Evolutionary conservation across 2,113 vertebrate genomes (phyloP).

Genomic region (Calyptomena viridis): DNA sequence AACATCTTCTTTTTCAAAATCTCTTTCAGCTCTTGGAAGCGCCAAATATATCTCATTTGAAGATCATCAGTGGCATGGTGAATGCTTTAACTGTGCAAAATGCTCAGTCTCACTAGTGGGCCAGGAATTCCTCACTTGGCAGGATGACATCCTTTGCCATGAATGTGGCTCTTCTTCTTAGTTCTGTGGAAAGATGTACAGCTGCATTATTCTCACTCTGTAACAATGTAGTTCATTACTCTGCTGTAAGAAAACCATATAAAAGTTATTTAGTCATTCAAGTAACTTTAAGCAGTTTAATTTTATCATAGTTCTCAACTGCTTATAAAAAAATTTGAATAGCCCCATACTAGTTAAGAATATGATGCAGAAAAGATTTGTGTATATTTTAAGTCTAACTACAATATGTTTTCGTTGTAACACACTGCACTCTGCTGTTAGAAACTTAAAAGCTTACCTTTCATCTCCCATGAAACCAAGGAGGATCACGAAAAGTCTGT

Average conservation of each 20-base stretch:
- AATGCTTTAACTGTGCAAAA: constrained; percentile 73
- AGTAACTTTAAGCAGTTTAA: background rate
- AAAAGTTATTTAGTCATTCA: background rate
- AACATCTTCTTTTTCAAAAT: background rate
- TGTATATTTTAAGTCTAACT: background rate
- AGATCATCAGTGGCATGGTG: constrained; percentile 76
- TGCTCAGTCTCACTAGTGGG: constrained; percentile 65
- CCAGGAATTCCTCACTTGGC: constrained; percentile 81
- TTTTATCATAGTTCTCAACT: background rate
- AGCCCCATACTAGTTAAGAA: background rate
- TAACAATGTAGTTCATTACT: background rate
- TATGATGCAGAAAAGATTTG: background rate
- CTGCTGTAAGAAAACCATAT: background rate
- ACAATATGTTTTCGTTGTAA: constrained; percentile 37
- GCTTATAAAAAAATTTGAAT: background rate
- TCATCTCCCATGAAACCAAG: background rate
- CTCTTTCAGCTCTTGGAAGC: constrained; percentile 70
- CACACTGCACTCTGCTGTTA: constrained; percentile 73
- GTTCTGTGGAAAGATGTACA: constrained; percentile 7
- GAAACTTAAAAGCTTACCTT: background rate
- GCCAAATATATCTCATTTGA: constrained; percentile 80
- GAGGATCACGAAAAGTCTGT: background rate
- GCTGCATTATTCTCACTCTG: background rate
- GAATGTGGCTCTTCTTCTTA: constrained; percentile 82
- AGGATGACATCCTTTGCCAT: constrained; percentile 84